Conservation (phyloP, 2,113 vertebrate genomes). For the Catharus bicknelli region DNA sequence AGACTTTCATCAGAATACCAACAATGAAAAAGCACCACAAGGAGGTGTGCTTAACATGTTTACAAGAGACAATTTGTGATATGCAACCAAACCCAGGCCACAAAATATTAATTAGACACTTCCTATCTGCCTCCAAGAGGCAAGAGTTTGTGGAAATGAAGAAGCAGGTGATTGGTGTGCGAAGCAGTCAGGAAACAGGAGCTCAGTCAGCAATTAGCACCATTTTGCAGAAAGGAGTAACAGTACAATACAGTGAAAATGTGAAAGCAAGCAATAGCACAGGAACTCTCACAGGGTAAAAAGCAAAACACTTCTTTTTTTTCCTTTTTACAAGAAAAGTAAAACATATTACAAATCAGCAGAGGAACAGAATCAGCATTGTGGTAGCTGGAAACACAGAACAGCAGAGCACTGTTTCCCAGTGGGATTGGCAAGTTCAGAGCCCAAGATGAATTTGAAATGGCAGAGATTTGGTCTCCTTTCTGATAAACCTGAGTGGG, state of each 20-base stretch:
- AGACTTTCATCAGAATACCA: conserved; percentile 77
- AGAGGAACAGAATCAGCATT: not conserved
- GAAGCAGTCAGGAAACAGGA: conserved; percentile 42
- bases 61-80: conserved; percentile 77
- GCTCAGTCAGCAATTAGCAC: conserved; percentile 37
- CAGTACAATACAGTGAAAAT: conserved; percentile 32
- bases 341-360: conserved; percentile 17
- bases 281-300: conserved; percentile 39
- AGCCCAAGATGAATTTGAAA: conserved; percentile 12
- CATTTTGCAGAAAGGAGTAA: conserved; percentile 43
- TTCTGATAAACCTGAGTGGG: conserved; percentile 56
- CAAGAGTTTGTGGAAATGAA: conserved; percentile 40
- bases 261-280: conserved; percentile 22
- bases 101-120: conserved; percentile 83
- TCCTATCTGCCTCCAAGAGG: conserved; percentile 67
- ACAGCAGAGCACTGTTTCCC: conserved; percentile 5
- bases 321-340: conserved; percentile 20
- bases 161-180: conserved; percentile 29
- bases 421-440: conserved; percentile 21
- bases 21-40: conserved; percentile 82
- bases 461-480: conserved; percentile 16
- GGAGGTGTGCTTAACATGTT: conserved; percentile 71
- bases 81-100: conserved; percentile 84
- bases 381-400: not conserved
- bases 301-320: not conserved